Percentiles rank a stretch among this genome's conserved stretches.
Conservation (phyloP, 2,888 invertebrate species). For the Drosophila dives region DNA sequence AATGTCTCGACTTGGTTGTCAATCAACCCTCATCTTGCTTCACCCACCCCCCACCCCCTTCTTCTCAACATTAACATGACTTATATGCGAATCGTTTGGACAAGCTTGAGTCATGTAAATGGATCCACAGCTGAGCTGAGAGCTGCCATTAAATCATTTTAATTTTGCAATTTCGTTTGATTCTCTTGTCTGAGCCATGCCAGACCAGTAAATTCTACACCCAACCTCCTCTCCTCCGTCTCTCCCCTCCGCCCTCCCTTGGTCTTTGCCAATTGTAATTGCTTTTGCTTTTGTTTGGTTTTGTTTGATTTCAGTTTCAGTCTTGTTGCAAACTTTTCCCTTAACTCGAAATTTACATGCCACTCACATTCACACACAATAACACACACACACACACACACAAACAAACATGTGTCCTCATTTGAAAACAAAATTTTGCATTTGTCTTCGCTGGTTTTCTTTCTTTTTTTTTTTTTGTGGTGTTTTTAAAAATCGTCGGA, state of each 20-base stretch:
- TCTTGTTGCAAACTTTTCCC: conserved; percentile 54
- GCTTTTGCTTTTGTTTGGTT: conserved; percentile 67
- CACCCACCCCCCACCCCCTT: not conserved
- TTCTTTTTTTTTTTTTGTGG: not conserved
- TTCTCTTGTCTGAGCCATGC: conserved; percentile 49
- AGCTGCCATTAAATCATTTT: conserved; percentile 71
- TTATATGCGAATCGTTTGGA: conserved; percentile 43
- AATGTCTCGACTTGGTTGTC: conserved; percentile 56
- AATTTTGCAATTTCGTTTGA: conserved; percentile 77
- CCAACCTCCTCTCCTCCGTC: not conserved
- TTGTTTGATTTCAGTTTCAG: conserved; percentile 66
- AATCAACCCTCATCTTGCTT: conserved; percentile 60
- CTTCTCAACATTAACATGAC: conserved; percentile 60
- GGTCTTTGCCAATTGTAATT: conserved; percentile 60
- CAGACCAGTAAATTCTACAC: not conserved
- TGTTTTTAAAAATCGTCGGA: not conserved
- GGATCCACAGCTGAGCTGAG: conserved; percentile 28
- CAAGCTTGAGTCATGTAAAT: conserved; percentile 43
- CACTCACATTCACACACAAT: conserved; percentile 31
- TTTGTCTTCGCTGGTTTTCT: conserved; percentile 33
- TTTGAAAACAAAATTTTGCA: conserved; percentile 71
- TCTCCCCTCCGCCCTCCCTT: not conserved
- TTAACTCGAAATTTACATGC: conserved; percentile 56
- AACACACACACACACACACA: conserved; percentile 24
- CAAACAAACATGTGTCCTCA: conserved; percentile 41